Evolutionary conservation across 2,113 vertebrate species (phyloP), one percentile per base, ranked within the genome.

Genomic region (Vanacampus margaritifer): DNA sequence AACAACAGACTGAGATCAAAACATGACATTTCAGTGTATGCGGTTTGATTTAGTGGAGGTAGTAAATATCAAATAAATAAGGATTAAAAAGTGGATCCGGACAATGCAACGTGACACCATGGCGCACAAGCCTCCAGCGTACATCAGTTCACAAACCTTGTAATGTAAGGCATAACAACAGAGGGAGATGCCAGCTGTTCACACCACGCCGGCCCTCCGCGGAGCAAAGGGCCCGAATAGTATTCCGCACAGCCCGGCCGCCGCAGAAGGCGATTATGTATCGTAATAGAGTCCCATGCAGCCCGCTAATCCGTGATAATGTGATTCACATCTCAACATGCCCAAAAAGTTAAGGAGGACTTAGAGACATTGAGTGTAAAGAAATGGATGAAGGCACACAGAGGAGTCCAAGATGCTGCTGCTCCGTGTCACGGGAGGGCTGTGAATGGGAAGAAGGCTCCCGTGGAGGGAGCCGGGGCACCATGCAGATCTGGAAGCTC

Each of bases 341-440:
- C 60, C 19, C 23, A 24, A 26, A 62, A 62, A 62, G 60, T 62
- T 43, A 62, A 62, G 60, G 60, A 62, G 60, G 60, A 43, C 60
- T 62, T 43, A 26, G 39, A 62, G 39, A 26, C 60, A 26, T 43
- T 24, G 60, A 62, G 39, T 43, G 60, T 19, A 8, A 39, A 37
- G 58, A 39, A 60, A 62, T 3, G 39, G 60, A 62, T 43, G 39
- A 62, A 24, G 60, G 60, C 39, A 26, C 59, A 41, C 5, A 37
- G 36, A 41, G 36, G 59, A 61, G 36, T 17, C 36, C 39, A 26
- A 26, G 37, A 43, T 26, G 23, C 58, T n/a, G 19, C 35, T 60
- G 58, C 59, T 37, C 19, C 41, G 12, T 24, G 59, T 62, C 19
- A 37, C 58, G 2, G 58, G 35, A 60, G 58, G 57, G 32, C 32